A percentile compares a stretch with the other conserved stretches of the same genome.
Evolutionary conservation across 2,797 vertebrate genomes (phyloP).

Genomic region (Chaenodraco wilsoni): DNA sequence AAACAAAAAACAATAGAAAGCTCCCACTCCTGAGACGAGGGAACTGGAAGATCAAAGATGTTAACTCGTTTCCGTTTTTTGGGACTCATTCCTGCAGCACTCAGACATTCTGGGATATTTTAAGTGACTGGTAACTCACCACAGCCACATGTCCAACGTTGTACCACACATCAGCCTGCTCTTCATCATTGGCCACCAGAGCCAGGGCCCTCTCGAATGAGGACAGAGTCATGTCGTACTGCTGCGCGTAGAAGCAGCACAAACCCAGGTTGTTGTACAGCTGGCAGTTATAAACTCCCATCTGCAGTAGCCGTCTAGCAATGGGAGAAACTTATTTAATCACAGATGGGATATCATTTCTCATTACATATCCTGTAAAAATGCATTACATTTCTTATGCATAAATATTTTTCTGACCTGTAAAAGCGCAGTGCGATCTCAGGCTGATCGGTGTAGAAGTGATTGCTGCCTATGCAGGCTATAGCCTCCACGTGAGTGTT

Average conservation of each 20-base stretch:
- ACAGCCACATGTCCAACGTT: constrained; percentile 95
- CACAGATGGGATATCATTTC: constrained; percentile 12
- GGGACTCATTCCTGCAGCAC: too few relatives aligned
- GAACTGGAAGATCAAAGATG: too few relatives aligned
- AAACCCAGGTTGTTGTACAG: constrained; percentile 98
- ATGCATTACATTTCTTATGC: not conserved
- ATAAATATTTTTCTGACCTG: constrained; percentile 81
- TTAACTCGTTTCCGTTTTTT: too few relatives aligned
- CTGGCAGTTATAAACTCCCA: constrained; percentile 98
- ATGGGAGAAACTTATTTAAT: constrained; percentile 21
- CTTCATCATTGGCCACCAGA: constrained; percentile 91
- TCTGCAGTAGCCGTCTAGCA: constrained; percentile 93
- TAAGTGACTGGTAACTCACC: constrained; percentile 81
- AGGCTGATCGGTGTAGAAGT: constrained; percentile 97
- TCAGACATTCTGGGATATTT: constrained; percentile 1
- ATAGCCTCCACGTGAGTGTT: constrained; percentile 97
- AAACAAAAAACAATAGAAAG: too few relatives aligned
- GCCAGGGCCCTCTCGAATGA: constrained; percentile 95
- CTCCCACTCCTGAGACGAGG: too few relatives aligned
- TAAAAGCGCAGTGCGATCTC: constrained; percentile 97
- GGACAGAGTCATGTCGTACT: constrained; percentile 98
- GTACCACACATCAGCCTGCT: constrained; percentile 97
- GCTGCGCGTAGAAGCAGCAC: constrained; percentile 98
- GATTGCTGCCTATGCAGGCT: constrained; percentile 96
- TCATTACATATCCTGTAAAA: constrained; percentile 18